These are phyloP conservation scores for Leptinotarsa rubiginosa DNA, from an alignment of 2,888 invertebrate genomes.

Conservation along the genomic window DNA sequence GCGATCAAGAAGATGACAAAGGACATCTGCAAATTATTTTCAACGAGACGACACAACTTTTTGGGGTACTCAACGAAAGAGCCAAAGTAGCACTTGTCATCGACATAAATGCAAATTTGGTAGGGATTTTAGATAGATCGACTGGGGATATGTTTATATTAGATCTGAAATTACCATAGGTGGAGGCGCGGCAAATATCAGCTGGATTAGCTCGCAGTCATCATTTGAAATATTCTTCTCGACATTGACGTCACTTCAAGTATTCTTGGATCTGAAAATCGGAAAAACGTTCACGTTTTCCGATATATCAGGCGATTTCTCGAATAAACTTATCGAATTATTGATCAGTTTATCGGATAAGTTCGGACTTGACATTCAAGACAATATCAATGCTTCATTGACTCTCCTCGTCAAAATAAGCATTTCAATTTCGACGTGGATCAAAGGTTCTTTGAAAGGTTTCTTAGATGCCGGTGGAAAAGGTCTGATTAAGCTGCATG, in stretches of 20 bases:
- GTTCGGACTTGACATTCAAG: constrained; percentile 12
- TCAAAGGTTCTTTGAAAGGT: constrained; percentile 40
- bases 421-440: constrained; percentile 12
- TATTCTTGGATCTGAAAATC: constrained; percentile 35
- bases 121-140: constrained; percentile 41
- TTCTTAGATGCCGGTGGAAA: constrained; percentile 31
- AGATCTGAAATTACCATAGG: constrained; percentile 36
- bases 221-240: constrained; percentile 42
- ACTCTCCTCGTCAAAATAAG: constrained; percentile 32
- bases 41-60: constrained; percentile 37
- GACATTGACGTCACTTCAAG: constrained; percentile 33
- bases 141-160: constrained; percentile 42
- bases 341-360: constrained; percentile 30
- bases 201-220: constrained; percentile 34
- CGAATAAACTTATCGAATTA: constrained; percentile 28
- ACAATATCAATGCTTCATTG: constrained; percentile 27
- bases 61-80: constrained; percentile 43
- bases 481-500: constrained; percentile 26
- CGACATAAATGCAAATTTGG: constrained; percentile 39
- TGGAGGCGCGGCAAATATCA: constrained; percentile 24
- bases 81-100: constrained; percentile 43
- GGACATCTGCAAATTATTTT: constrained; percentile 33
- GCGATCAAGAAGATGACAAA: neutral
- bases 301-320: constrained; percentile 24
- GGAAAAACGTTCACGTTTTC: constrained; percentile 40